Conservation (phyloP, 2,888 invertebrate genomes). For the Xestia ashworthii region DNA sequence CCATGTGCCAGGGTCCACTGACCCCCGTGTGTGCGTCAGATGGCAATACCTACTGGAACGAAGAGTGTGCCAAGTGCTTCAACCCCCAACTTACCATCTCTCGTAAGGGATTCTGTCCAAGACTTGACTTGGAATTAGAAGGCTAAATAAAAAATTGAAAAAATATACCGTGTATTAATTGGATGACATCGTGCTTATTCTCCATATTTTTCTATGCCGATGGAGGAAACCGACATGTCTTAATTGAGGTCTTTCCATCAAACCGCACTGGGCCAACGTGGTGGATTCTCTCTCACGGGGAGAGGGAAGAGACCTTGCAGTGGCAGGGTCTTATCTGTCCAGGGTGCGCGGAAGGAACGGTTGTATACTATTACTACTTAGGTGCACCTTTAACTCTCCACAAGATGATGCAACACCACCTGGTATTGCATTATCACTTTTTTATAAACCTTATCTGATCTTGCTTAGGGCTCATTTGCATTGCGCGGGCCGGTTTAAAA, state of each 20-base stretch:
- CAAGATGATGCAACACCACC: neutral
- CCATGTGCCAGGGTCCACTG: constrained; percentile 48
- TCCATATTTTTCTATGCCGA: neutral
- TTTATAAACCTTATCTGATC: neutral
- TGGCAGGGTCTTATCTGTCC: neutral
- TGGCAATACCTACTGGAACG: constrained; percentile 69
- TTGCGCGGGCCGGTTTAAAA: too few species aligned
- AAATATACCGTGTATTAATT: neutral
- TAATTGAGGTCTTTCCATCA: neutral
- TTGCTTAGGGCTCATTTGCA: too few species aligned
- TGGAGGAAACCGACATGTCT: neutral
- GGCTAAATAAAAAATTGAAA: constrained; percentile 27
- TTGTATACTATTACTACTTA: neutral
- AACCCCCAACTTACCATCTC: constrained; percentile 59
- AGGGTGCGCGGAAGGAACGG: neutral
- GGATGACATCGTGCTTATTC: neutral
- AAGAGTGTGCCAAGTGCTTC: constrained; percentile 68
- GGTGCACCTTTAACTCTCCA: neutral
- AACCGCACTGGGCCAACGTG: neutral
- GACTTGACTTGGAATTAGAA: constrained; percentile 49
- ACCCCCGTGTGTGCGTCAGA: constrained; percentile 65
- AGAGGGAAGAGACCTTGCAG: neutral
- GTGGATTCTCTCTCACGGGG: neutral
- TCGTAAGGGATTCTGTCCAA: constrained; percentile 48
- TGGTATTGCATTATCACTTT: neutral